Conservation (phyloP, 2,113 vertebrate genomes). For the Stomatorhinus ivindoensis region DNA sequence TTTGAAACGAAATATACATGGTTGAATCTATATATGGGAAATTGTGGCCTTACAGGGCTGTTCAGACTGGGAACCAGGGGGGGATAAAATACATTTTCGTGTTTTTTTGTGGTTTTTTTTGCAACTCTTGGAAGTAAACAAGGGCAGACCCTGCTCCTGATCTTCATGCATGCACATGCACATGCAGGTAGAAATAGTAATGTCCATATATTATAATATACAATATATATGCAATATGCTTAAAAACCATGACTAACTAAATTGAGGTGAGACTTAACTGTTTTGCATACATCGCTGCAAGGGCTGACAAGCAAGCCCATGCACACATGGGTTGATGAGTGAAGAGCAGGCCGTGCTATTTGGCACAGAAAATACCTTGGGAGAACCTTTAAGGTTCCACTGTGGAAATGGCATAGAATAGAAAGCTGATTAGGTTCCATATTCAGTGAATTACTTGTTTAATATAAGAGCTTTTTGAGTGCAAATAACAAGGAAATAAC, state of each 20-base stretch:
- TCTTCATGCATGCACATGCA: background rate
- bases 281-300: background rate
- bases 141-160: background rate
- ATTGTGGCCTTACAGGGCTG: background rate
- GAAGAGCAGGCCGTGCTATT: background rate
- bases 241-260: background rate
- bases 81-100: background rate
- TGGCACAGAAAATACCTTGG: constrained; percentile 9
- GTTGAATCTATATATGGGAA: background rate
- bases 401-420: background rate
- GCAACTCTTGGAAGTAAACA: background rate
- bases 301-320: background rate
- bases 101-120: background rate
- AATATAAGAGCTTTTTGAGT: background rate
- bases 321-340: background rate
- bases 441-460: background rate
- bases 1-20: background rate
- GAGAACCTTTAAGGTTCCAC: constrained; percentile 40
- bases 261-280: background rate
- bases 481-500: background rate
- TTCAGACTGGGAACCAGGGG: background rate
- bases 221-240: background rate
- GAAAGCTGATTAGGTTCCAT: background rate
- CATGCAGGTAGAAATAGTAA: constrained; percentile 17
- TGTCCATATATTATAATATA: background rate